These are phyloP conservation scores for Sceloporus undulatus DNA, from an alignment of 2,113 vertebrate species.

Conservation along the genomic window DNA sequence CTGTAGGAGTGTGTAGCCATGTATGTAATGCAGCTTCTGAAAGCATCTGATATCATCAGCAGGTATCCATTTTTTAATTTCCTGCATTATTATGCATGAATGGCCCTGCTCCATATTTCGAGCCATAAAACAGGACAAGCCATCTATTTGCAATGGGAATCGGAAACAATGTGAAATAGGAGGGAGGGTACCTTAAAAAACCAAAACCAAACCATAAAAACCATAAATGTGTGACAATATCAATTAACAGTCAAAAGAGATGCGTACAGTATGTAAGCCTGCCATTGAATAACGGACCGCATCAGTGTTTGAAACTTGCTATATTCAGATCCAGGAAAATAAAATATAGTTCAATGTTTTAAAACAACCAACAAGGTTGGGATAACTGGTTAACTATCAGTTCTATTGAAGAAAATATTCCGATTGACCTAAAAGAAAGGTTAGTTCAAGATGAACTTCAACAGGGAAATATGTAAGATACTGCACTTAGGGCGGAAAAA, in stretches of 20 bases:
- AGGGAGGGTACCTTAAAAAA: not conserved
- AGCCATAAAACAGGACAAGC: conserved; percentile 14
- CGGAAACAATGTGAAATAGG: not conserved
- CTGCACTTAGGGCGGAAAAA: too few species aligned
- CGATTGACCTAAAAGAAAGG: not conserved
- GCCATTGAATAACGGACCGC: not conserved
- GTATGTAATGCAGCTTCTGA: not conserved
- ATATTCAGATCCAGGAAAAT: not conserved
- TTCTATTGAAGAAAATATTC: not conserved
- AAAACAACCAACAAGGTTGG: not conserved
- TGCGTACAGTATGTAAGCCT: not conserved
- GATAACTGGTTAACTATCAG: not conserved
- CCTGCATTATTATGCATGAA: conserved; percentile 33
- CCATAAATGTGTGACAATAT: not conserved
- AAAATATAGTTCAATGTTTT: not conserved
- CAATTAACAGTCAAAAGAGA: not conserved
- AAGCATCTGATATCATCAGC: not conserved
- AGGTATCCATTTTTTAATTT: conserved; percentile 33
- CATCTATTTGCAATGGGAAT: not conserved
- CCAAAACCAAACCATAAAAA: too few species aligned
- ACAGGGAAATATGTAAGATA: too few species aligned
- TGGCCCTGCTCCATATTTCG: not conserved
- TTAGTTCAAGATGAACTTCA: too few species aligned
- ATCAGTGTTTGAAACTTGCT: not conserved
- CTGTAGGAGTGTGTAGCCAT: not conserved